Conservation (phyloP, 2,888 invertebrate species). For the Drosophila rubida region DNA sequence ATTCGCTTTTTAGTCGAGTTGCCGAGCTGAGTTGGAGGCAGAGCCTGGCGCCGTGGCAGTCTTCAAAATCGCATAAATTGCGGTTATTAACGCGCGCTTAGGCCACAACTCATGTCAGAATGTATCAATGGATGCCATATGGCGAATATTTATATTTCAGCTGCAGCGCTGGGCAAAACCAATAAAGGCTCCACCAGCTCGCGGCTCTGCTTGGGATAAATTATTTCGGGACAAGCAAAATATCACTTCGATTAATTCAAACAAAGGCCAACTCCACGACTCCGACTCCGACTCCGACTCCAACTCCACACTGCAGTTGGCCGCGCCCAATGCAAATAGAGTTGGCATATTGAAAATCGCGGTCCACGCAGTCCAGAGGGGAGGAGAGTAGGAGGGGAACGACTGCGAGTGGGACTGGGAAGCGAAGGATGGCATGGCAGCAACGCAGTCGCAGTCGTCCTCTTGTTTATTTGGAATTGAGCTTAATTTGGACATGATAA, state of each 20-base stretch:
- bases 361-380: background rate
- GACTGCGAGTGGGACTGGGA: too few species aligned
- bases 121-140: slow-evolving; percentile 83
- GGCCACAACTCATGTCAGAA: slow-evolving; percentile 84
- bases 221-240: slow-evolving; percentile 85
- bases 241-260: slow-evolving; percentile 85
- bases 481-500: slow-evolving; percentile 81
- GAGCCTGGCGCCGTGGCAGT: slow-evolving; percentile 59
- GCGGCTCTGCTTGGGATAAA: slow-evolving; percentile 75
- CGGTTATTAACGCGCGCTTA: slow-evolving; percentile 82
- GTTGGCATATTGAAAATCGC: slow-evolving; percentile 76
- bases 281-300: slow-evolving; percentile 10
- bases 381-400: background rate
- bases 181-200: slow-evolving; percentile 57
- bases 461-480: slow-evolving; percentile 75
- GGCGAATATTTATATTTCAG: slow-evolving; percentile 83
- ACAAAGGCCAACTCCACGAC: slow-evolving; percentile 77
- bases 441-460: slow-evolving; percentile 33
- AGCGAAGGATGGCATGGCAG: background rate
- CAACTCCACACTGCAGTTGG: slow-evolving; percentile 8
- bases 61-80: slow-evolving; percentile 81
- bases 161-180: slow-evolving; percentile 50
- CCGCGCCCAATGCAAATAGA: slow-evolving; percentile 77
- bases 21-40: too few species aligned
- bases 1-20: slow-evolving; percentile 1